Evolutionary conservation across 2,797 vertebrate genomes (phyloP).

Genomic region (Fundulus diaphanus): DNA sequence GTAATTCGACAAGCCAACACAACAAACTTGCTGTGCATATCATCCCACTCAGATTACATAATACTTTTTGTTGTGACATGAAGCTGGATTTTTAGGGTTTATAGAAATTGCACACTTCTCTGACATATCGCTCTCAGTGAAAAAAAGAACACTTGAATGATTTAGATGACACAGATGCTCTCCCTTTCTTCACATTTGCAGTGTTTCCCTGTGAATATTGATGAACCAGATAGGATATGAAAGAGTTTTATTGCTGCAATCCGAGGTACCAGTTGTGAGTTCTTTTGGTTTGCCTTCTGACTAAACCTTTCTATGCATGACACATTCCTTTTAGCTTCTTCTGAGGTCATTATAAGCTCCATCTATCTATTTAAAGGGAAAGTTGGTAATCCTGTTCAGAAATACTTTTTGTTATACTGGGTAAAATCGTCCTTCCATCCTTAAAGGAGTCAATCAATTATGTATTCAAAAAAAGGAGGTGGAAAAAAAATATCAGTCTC

Average conservation of each 20-base stretch:
- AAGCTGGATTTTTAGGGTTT: slow-evolving; percentile 14
- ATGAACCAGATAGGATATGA: slow-evolving; percentile 40
- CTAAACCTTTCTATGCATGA: neutral
- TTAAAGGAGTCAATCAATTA: no score
- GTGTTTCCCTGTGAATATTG: slow-evolving; percentile 60
- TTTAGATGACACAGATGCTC: slow-evolving; percentile 26
- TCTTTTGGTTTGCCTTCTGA: slow-evolving; percentile 17
- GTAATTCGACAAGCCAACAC: slow-evolving; percentile 26
- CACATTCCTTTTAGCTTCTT: slow-evolving; percentile 13
- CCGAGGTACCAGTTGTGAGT: slow-evolving; percentile 27
- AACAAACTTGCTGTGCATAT: slow-evolving; percentile 15
- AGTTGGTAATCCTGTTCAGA: no score
- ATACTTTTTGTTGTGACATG: slow-evolving; percentile 13
- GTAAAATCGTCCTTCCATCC: no score
- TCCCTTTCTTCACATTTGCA: slow-evolving; percentile 32
- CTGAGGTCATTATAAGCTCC: neutral
- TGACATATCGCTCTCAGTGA: slow-evolving; percentile 21
- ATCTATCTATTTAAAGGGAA: no score
- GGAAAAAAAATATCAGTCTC: no score
- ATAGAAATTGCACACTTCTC: slow-evolving; percentile 8
- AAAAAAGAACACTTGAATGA: slow-evolving; percentile 17
- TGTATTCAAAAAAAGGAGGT: no score
- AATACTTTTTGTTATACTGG: no score
- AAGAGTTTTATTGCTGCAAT: slow-evolving; percentile 28
- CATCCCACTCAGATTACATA: slow-evolving; percentile 15